Percentiles rank a stretch among this genome's conserved stretches.
Conservation (phyloP, 2,113 vertebrate genomes). For the Chaetops frenatus region DNA sequence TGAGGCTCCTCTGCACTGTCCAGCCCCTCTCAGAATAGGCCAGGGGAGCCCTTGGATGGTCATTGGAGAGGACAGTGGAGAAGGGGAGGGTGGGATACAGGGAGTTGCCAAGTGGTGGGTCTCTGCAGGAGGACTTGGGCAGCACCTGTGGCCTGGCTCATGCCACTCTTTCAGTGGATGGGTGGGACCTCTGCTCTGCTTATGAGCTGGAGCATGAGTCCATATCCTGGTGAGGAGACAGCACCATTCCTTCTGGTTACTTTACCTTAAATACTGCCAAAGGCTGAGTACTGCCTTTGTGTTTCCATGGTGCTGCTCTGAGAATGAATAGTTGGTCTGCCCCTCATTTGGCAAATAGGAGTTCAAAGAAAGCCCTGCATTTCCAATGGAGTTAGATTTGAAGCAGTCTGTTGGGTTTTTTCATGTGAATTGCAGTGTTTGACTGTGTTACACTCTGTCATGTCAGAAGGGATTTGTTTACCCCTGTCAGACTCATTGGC, state of each 20-base stretch:
- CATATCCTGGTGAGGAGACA: neutral
- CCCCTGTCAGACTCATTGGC: neutral
- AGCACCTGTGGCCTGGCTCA: neutral
- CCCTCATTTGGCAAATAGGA: neutral
- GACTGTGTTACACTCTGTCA: neutral
- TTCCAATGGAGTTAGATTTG: neutral
- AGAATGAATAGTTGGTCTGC: neutral
- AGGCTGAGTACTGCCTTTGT: neutral
- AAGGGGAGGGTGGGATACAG: neutral
- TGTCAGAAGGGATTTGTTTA: conserved; percentile 35
- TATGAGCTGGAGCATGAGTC: neutral
- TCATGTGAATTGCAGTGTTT: neutral
- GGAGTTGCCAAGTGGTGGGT: neutral
- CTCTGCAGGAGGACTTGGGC: accelerated
- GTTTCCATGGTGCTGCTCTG: neutral
- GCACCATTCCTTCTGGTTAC: accelerated
- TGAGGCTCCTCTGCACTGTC: neutral
- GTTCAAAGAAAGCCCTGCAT: neutral
- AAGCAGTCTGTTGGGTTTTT: neutral
- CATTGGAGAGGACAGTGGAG: neutral
- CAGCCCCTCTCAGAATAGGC: neutral
- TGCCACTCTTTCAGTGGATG: accelerated
- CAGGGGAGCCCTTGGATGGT: neutral
- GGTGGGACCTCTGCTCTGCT: neutral
- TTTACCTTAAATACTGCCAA: neutral